Evolutionary conservation across 23 tunicate species (phyloP).

Genomic region (Styela clava): DNA sequence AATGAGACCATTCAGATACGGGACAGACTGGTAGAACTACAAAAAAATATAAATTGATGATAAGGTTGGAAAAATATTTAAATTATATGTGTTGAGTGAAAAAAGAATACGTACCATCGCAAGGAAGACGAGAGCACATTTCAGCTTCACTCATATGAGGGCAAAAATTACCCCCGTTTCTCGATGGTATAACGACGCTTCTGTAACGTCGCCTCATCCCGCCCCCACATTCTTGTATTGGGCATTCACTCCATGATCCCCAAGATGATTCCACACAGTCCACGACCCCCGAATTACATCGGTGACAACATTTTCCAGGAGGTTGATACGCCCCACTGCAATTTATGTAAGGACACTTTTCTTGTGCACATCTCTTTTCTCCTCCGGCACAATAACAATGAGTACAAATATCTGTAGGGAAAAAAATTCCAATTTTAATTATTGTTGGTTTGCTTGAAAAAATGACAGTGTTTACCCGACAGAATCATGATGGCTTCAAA

Average conservation of each 20-base stretch:
- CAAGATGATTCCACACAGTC: constrained; percentile 76
- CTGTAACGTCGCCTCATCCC: constrained; percentile 77
- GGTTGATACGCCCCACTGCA: constrained; percentile 57
- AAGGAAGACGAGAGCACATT: constrained; percentile 65
- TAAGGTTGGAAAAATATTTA: too few species aligned
- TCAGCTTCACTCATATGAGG: constrained; percentile 92
- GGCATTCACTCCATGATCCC: constrained; percentile 92
- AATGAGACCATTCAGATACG: constrained; percentile 63
- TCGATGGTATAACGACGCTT: constrained; percentile 56
- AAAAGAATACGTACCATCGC: constrained; percentile 67
- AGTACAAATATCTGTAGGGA: constrained; percentile 50
- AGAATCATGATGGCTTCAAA: too few species aligned
- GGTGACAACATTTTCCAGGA: constrained; percentile 61
- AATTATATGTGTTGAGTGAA: too few species aligned
- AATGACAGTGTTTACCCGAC: not conserved
- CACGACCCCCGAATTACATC: constrained; percentile 66
- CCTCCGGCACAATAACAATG: constrained; percentile 88
- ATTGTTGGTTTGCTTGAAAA: not conserved
- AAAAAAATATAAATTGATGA: not conserved
- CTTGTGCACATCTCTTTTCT: constrained; percentile 74
- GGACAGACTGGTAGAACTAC: constrained; percentile 89
- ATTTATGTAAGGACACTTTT: constrained; percentile 84
- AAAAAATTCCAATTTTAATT: not conserved
- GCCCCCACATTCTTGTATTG: constrained; percentile 95
- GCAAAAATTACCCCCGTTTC: constrained; percentile 87